These are phyloP conservation scores for Podiceps cristatus DNA, from an alignment of 2,113 vertebrate species.

Conservation along the genomic window DNA sequence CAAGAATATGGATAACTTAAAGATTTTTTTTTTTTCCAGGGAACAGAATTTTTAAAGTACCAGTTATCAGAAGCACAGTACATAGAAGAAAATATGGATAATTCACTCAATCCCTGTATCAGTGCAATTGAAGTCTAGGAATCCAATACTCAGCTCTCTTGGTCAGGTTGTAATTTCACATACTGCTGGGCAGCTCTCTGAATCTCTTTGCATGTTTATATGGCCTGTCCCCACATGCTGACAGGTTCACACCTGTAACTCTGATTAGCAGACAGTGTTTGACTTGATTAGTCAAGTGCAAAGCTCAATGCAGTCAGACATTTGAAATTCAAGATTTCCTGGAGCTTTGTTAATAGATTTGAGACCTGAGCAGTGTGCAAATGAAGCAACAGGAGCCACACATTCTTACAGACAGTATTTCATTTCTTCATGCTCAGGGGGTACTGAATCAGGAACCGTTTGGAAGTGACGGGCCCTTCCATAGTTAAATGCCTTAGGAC, in stretches of 20 bases:
- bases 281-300: constrained; percentile 52
- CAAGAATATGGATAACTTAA: not conserved
- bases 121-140: not conserved
- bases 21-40: not conserved
- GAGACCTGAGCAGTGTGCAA: constrained; percentile 5
- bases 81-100: not conserved
- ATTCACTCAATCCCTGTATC: not conserved
- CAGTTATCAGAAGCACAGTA: not conserved
- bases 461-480: not conserved
- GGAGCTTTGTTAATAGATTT: constrained; percentile 31
- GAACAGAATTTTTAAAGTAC: not conserved
- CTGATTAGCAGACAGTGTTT: constrained; percentile 48
- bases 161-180: constrained; percentile 37
- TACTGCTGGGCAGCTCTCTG: constrained; percentile 8
- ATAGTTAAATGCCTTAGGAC: not conserved
- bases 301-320: constrained; percentile 16
- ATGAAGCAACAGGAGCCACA: not conserved
- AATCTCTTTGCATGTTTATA: constrained; percentile 25
- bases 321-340: constrained; percentile 56
- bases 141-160: not conserved
- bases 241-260: constrained; percentile 31
- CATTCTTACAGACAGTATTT: not conserved
- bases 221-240: constrained; percentile 20
- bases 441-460: not conserved
- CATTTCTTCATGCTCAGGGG: not conserved